phyloP scores from a whole-genome alignment of 1,140 invertebrate species.

The Drosophila tristis region DNA sequence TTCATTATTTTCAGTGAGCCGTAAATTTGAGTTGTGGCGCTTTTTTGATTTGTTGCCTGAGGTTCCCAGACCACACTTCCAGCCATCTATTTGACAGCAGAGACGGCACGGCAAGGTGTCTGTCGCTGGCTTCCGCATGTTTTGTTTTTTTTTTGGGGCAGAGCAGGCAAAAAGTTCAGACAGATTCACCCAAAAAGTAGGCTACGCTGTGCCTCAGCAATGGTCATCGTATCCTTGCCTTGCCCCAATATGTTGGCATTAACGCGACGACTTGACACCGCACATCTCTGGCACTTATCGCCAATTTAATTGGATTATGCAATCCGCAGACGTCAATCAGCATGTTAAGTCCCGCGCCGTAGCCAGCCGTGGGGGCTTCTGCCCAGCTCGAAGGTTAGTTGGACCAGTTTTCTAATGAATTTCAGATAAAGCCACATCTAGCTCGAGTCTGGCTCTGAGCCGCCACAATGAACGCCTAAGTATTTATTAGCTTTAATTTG shows the following conservation, averaged over 20 bases:
- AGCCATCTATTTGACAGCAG: not conserved
- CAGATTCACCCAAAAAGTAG: slow-evolving; percentile 3
- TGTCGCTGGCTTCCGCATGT: slow-evolving; percentile 32
- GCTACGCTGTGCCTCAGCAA: not conserved
- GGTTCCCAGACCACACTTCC: slow-evolving; percentile 29
- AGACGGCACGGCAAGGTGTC: not conserved
- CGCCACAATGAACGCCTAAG: slow-evolving; percentile 66
- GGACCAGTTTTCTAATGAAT: slow-evolving; percentile 74
- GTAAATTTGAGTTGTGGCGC: slow-evolving; percentile 35
- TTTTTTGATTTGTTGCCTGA: slow-evolving; percentile 45
- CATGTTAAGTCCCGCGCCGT: slow-evolving; percentile 9
- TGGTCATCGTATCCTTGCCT: slow-evolving; percentile 8
- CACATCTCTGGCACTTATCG: slow-evolving; percentile 38
- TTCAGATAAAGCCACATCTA: slow-evolving; percentile 61
- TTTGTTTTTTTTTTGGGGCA: not conserved
- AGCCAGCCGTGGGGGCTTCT: slow-evolving; percentile 25
- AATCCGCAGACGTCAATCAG: slow-evolving; percentile 55
- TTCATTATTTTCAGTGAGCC: slow-evolving; percentile 27
- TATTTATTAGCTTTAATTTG: slow-evolving; percentile 82
- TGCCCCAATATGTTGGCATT: slow-evolving; percentile 2
- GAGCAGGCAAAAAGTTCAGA: not conserved
- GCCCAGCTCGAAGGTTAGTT: slow-evolving; percentile 62
- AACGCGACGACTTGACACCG: slow-evolving; percentile 18
- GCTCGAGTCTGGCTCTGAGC: slow-evolving; percentile 9
- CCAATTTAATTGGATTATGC: slow-evolving; percentile 58